Evolutionary conservation across 2,797 vertebrate genomes (phyloP), one percentile per base, ranked within the genome.

Genomic region (Sciurus carolinensis): DNA sequence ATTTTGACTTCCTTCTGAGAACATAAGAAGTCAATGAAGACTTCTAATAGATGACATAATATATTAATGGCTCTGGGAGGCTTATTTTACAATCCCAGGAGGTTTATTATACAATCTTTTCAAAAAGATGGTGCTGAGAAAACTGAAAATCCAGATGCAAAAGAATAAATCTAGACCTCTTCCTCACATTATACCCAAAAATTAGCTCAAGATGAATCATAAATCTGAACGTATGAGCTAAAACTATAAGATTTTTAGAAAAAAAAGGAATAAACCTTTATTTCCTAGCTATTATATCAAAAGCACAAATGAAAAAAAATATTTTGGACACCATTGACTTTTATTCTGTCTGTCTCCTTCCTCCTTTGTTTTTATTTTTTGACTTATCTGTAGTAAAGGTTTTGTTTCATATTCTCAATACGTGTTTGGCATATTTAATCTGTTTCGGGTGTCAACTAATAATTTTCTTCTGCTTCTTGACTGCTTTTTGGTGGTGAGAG

Each of bases 401-500:
- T 22, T 15, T 71, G 67, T 44, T 72, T 92, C 50, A 75, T 7
- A 76, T 24, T 71, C 7, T 92, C 52, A 92, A 7, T 62, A 20
- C 5, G 15, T 72, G 36, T 84, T 52, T 72, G 42, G 50, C 69
- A 81, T 81, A 87, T 33, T 90, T 86, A 82, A 82, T 95, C 30
- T 87, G 18, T 86, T n/a, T 87, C 24, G 59, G 44, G 42, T 82
- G 17, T 17, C 69, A 80, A 62, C n/a, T 81, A 77, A 67, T 0
- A 36, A 12, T 44, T 94, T 77, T 82, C 50, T 82, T 93, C 42
- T 91, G 30, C 28, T 92, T 82, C 75, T 72, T 87, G 52, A 75
- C n/a, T 88, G 11, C 39, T n/a, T 90, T 82, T 91, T 94, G 62
- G 33, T 91, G 44, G 24, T 76, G 15, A 50, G 81, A 69, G 18